Evolutionary conservation across 1,140 invertebrate species (phyloP), one percentile per base, ranked within the genome.

Genomic region (Glossosoma conforme): DNA sequence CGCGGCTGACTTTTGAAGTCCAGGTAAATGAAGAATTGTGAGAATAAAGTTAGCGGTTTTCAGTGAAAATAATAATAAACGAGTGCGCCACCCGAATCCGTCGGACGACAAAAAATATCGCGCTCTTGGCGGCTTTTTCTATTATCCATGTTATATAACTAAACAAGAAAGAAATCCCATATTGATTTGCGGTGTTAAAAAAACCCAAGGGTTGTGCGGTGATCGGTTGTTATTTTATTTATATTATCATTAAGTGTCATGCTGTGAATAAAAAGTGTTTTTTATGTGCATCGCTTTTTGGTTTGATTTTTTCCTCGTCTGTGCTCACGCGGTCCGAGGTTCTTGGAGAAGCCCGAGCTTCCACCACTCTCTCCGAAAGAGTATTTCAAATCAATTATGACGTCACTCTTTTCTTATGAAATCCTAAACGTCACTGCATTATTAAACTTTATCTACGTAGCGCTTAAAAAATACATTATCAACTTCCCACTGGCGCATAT

Each of bases 1-100:
- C 36, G 45, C 45, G 47, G 47, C 40, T 42, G 47, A 50, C 47
- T 50, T 50, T 50, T 25, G 24, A 33, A 50, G 47, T 42, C 20
- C 37, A 50, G 47, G 47, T 50, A 50, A 49, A 35, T 48, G 47
- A 21, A n/a, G 10, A 17, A 17, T 17, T 38, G 20, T 4, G 13
- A 13, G 17, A 15, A 15, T 38, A 8, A 38, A 15, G 24, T 28
- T n/a, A 28, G 6, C 15, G 20, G 36, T 38, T 2, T 38, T 38
- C 15, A 8, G 4, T 38, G n/a, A 3, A 38, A 15, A 15, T 2
- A 38, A 17, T 17, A 38, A 10, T 5, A 11, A 33, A 33, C 32
- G 11, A 5, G 11, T 5, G 3, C 32, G 4, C 15, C 3, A n/a
- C n/a, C 15, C 15, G 3, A 33, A 33, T 33, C 15, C 15, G n/a